phyloP scores from a whole-genome alignment of 35 echinoderm and acorn worm species.

The Ophiothrix spiculata region DNA sequence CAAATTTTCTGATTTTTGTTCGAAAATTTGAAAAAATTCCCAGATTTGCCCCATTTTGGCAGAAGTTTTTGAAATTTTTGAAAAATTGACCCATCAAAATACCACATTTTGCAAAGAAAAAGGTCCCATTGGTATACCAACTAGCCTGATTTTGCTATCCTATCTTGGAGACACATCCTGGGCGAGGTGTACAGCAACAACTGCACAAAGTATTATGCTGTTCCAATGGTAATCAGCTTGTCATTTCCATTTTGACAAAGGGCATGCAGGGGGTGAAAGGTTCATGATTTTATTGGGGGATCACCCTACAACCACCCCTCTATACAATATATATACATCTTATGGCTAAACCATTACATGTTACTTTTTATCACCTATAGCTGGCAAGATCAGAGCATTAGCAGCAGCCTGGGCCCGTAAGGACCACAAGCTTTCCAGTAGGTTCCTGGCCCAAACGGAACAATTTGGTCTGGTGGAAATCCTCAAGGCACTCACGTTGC shows the following conservation, averaged over 20 bases:
- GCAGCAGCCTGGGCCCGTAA: slow-evolving; percentile 80
- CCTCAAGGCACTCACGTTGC: slow-evolving; percentile 68
- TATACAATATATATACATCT: background rate
- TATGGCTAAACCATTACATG: background rate
- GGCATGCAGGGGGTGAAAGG: background rate
- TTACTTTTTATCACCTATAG: slow-evolving; percentile 27
- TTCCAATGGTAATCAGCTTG: background rate
- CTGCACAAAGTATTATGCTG: too few relatives aligned
- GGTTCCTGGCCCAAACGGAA: slow-evolving; percentile 34
- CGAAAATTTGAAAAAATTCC: too few relatives aligned
- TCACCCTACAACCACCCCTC: background rate
- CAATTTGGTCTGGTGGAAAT: slow-evolving; percentile 80
- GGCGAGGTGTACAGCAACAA: too few relatives aligned
- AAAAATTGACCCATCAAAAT: too few relatives aligned
- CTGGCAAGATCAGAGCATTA: slow-evolving; percentile 52
- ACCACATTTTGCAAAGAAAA: too few relatives aligned
- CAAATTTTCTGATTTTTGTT: too few relatives aligned
- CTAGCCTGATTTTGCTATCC: too few relatives aligned
- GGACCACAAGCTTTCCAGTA: slow-evolving; percentile 48
- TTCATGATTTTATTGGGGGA: background rate
- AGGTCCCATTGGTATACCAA: too few relatives aligned
- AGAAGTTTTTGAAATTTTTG: too few relatives aligned
- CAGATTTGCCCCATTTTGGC: too few relatives aligned
- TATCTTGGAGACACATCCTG: too few relatives aligned
- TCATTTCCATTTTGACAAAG: background rate